Evolutionary conservation across 2,113 vertebrate genomes (phyloP), one percentile per base, ranked within the genome.

Genomic region (Lipotes vexillifer): DNA sequence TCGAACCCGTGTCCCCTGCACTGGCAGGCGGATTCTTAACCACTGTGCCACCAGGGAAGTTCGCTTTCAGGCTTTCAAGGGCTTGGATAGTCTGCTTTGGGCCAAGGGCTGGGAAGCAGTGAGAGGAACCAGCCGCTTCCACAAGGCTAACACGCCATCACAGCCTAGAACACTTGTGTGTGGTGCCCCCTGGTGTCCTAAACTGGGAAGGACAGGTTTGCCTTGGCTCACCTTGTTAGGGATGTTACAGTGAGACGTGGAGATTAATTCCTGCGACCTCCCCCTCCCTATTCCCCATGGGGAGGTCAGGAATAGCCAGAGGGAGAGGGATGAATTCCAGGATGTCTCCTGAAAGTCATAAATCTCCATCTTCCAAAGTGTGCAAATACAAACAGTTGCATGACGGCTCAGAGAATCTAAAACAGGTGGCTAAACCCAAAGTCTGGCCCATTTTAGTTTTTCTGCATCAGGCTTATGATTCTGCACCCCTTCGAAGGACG

Each of bases 101-200:
- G 63, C n/a, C 57, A 44, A 21, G 5, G 78, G 18, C n/a, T 83
- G 85, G 46, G 52, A 38, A 46, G 55, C 66, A 33, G 57, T 23
- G 41, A 90, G 36, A 72, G 31, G 52, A 91, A 77, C 18, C 90
- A 72, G 63, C 38, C 27, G 11, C 74, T 68, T 80, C 41, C 36
- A 0, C 5, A 2, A 69, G 8, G 49, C 77, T 61, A 25, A 29
- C 14, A 49, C 1, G 2, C 83, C 59, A 14, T 31, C 38, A 41
- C 63, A 91, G 68, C 66, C 84, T 78, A 33, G 83, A 93, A 78
- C 61, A 49, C 85, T 80, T 96, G 89, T 27, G 0, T 81, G 75
- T 97, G 75, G 86, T 85, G 96, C 95, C 96, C 90, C 90, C 96
- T 96, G 86, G 93, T 96, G 96, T 90, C 78, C 18, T 0, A 75